A percentile compares a stretch with the other conserved stretches of the same genome.
Conservation (phyloP, 2,888 invertebrate species). For the Heliconius erato region DNA sequence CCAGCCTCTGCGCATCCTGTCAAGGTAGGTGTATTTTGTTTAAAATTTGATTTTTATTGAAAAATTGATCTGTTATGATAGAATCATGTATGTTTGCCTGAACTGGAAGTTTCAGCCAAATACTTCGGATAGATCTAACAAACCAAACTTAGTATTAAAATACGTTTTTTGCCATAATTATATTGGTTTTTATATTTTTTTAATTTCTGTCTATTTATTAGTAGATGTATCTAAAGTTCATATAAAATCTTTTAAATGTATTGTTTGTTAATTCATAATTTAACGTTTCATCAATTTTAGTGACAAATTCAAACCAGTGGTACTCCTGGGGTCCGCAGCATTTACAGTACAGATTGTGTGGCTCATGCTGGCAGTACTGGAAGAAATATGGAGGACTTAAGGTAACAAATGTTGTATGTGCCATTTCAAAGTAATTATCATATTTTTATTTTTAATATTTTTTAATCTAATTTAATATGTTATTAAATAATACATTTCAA, state of each 20-base stretch:
- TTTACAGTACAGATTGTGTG: slow-evolving; percentile 96
- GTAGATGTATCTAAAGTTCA: no score
- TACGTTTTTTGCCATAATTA: no score
- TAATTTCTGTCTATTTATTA: no score
- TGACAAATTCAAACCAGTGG: slow-evolving; percentile 94
- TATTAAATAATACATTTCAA: neutral
- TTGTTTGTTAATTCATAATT: neutral
- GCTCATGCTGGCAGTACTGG: slow-evolving; percentile 98
- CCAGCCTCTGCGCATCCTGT: slow-evolving; percentile 84
- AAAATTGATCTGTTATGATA: no score
- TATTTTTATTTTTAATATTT: neutral
- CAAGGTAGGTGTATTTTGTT: slow-evolving; percentile 67
- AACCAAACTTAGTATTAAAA: no score
- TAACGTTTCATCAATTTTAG: slow-evolving; percentile 69
- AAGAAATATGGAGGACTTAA: slow-evolving; percentile 99
- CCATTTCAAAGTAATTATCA: neutral
- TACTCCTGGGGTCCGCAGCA: slow-evolving; percentile 98
- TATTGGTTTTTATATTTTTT: no score
- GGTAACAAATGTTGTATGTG: slow-evolving; percentile 69
- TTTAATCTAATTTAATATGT: neutral
- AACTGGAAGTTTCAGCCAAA: no score
- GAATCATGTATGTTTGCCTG: no score
- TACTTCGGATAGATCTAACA: no score
- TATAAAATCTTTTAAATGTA: no score
- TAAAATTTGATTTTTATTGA: no score